Conservation (phyloP, 2,113 vertebrate genomes). For the Caracal caracal region DNA sequence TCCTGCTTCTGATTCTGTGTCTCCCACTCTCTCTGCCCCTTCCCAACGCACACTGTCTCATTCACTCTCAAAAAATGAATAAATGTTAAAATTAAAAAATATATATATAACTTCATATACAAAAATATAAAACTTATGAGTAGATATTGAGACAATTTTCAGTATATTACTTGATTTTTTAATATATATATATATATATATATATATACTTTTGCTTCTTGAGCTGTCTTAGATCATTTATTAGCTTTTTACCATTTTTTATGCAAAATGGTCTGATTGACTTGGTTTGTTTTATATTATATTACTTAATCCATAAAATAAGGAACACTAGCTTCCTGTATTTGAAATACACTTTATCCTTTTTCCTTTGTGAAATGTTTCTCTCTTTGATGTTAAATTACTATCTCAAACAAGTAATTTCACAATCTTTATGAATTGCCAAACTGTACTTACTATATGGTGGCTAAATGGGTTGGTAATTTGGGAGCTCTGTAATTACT, state of each 20-base stretch:
- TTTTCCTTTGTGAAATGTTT: background rate
- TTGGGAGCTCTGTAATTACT: conserved; percentile 64
- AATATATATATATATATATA: background rate
- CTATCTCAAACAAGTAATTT: conserved; percentile 58
- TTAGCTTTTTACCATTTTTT: background rate
- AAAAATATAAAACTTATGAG: background rate
- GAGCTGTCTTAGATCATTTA: conserved; percentile 34
- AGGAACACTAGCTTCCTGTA: background rate
- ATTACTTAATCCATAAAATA: background rate
- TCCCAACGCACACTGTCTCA: too few relatives aligned
- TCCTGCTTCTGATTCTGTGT: too few relatives aligned
- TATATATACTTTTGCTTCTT: background rate
- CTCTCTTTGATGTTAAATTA: conserved; percentile 43
- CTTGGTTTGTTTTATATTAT: background rate
- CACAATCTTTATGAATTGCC: conserved; percentile 36
- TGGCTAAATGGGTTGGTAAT: conserved; percentile 54
- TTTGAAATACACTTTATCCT: conserved; percentile 1
- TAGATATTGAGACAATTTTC: conserved; percentile 2
- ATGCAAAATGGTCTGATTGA: background rate
- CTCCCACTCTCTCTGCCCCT: too few relatives aligned
- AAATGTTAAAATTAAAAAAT: too few relatives aligned
- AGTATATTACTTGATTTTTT: background rate
- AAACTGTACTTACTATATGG: conserved; percentile 59
- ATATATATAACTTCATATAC: background rate
- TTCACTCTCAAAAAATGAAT: too few relatives aligned